These are phyloP conservation scores for Drosophila kurseongensis DNA, from an alignment of 1,140 invertebrate genomes.

Conservation along the genomic window DNA sequence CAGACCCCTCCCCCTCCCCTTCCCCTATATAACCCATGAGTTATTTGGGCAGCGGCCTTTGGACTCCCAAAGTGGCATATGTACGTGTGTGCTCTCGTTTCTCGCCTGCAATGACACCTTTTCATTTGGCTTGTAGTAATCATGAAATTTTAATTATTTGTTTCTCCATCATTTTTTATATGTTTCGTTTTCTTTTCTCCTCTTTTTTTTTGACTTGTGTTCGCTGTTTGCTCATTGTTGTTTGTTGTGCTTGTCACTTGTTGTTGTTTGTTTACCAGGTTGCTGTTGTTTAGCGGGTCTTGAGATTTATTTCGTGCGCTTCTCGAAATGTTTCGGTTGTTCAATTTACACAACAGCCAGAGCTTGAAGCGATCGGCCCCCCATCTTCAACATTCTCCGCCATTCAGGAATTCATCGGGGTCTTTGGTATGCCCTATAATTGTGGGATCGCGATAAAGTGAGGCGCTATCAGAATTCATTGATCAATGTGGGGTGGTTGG, in stretches of 20 bases:
- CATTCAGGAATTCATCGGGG: conserved; percentile 6
- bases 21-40: not conserved
- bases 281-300: conserved; percentile 36
- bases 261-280: conserved; percentile 28
- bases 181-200: conserved; percentile 32
- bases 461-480: conserved; percentile 16
- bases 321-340: conserved; percentile 58
- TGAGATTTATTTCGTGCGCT: conserved; percentile 62
- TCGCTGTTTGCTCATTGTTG: conserved; percentile 33
- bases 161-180: conserved; percentile 21
- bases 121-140: conserved; percentile 52
- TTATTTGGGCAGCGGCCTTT: conserved; percentile 6
- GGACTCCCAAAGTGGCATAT: conserved; percentile 34
- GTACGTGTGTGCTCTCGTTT: conserved; percentile 77
- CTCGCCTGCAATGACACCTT: conserved; percentile 80
- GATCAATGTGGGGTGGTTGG: not conserved
- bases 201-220: conserved; percentile 11
- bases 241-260: conserved; percentile 33
- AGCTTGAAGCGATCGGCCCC: conserved; percentile 11
- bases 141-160: conserved; percentile 53
- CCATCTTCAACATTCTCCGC: not conserved
- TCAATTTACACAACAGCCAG: conserved; percentile 45
- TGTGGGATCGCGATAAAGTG: not conserved
- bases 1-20: not conserved
- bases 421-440: conserved; percentile 3